Conservation (phyloP, 2,113 vertebrate species). For the Tyto alba region DNA sequence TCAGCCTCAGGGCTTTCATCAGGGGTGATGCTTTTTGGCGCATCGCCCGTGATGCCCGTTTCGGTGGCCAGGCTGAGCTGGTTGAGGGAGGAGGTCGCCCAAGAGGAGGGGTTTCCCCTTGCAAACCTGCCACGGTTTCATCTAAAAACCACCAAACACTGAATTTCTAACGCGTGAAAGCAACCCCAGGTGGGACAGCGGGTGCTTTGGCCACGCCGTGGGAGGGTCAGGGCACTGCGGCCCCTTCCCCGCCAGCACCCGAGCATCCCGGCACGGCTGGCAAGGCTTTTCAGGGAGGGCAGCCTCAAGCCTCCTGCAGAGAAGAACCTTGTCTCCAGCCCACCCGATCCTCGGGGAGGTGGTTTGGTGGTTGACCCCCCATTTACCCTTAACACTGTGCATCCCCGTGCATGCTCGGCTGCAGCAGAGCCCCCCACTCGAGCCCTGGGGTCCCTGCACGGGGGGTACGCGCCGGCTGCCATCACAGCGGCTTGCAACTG, state of each 20-base stretch:
- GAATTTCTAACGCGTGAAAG: not conserved
- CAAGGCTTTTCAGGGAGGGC: rapidly evolving
- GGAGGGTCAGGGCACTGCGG: rapidly evolving
- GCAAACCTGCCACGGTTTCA: not conserved
- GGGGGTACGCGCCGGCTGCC: not conserved
- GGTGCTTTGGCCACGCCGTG: rapidly evolving
- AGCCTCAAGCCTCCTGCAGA: not conserved
- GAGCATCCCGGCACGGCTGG: no score
- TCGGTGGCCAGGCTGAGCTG: not conserved
- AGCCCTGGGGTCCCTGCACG: rapidly evolving
- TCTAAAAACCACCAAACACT: not conserved
- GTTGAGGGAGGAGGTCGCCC: not conserved
- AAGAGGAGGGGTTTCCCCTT: not conserved
- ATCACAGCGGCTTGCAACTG: not conserved
- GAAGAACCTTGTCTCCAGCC: not conserved
- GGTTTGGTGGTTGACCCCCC: not conserved
- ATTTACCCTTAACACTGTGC: not conserved
- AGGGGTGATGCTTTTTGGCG: not conserved
- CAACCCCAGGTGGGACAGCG: not conserved
- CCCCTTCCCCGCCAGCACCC: not conserved
- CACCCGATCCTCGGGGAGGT: rapidly evolving
- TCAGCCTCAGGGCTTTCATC: not conserved
- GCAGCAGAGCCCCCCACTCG: not conserved
- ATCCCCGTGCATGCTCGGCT: rapidly evolving
- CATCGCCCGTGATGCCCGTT: rapidly evolving